phyloP scores from a whole-genome alignment of 2,113 vertebrate species.

The Alethe castanea region DNA sequence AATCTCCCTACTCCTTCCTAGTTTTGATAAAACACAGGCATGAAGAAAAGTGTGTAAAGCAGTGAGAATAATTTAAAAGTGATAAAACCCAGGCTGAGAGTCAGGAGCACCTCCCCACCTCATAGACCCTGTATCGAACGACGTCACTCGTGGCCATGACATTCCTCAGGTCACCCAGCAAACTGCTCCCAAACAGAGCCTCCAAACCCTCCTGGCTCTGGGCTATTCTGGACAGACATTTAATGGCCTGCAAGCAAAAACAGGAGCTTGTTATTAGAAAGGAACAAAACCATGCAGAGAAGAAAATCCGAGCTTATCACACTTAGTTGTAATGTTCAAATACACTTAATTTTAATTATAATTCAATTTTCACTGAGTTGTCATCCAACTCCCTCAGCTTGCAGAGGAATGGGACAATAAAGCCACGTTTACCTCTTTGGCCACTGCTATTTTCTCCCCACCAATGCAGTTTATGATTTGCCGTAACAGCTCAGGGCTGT shows the following conservation, averaged over 20 bases:
- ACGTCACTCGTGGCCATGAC: constrained; percentile 87
- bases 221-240: constrained; percentile 81
- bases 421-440: constrained; percentile 82
- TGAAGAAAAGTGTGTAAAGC: not conserved
- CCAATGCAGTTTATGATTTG: constrained; percentile 84
- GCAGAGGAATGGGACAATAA: not conserved
- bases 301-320: rapidly evolving
- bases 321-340: rapidly evolving
- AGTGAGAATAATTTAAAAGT: not conserved
- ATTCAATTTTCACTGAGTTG: not conserved
- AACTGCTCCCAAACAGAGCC: constrained; percentile 81
- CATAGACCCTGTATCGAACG: constrained; percentile 90
- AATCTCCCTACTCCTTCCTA: not conserved
- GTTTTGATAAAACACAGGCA: not conserved
- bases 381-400: not conserved
- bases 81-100: not conserved
- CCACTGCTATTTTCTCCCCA: constrained; percentile 87
- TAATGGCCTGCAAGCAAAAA: constrained; percentile 79
- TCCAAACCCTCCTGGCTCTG: constrained; percentile 82
- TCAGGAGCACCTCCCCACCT: constrained; percentile 71
- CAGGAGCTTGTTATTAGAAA: not conserved
- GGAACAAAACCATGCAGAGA: not conserved
- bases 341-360: rapidly evolving
- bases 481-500: constrained; percentile 76
- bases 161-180: constrained; percentile 82